Evolutionary conservation across 2,113 vertebrate species (phyloP).

Genomic region (Butorides virescens): DNA sequence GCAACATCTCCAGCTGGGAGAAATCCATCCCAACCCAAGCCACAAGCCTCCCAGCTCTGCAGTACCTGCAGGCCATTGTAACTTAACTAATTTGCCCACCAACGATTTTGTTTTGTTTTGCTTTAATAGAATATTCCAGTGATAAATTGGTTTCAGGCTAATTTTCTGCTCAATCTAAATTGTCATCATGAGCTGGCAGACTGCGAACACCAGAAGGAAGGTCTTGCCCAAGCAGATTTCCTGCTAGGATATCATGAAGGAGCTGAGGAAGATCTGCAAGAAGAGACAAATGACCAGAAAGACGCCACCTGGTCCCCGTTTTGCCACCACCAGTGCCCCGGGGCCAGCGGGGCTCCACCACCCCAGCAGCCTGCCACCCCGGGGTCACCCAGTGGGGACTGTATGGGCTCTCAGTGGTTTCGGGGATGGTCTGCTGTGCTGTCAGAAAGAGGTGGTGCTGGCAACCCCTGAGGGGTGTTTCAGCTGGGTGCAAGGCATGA

Average conservation of each 20-base stretch:
- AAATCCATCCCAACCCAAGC: not conserved
- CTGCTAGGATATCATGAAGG: not conserved
- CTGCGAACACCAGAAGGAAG: not conserved
- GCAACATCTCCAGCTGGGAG: not conserved
- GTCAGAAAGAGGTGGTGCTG: not conserved
- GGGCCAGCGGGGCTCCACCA: rapidly evolving
- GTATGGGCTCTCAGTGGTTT: not conserved
- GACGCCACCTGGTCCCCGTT: not conserved
- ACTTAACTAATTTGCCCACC: not conserved
- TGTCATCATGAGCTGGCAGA: not conserved
- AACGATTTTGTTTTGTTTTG: not conserved
- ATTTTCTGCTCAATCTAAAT: not conserved
- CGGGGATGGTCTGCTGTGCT: not conserved
- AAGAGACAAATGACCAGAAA: not conserved
- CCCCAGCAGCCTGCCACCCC: not conserved
- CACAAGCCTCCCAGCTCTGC: not conserved
- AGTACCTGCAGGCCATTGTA: conserved; percentile 1
- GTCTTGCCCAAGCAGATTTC: not conserved
- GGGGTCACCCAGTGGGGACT: not conserved
- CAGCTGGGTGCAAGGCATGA: not conserved
- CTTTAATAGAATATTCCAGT: not conserved
- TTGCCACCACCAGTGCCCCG: rapidly evolving
- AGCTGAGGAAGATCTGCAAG: not conserved
- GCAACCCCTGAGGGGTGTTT: not conserved
- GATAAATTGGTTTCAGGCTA: not conserved